Evolutionary conservation across 2,888 invertebrate species (phyloP), one percentile per base, ranked within the genome.

Genomic region (Leptopilina myrica): DNA sequence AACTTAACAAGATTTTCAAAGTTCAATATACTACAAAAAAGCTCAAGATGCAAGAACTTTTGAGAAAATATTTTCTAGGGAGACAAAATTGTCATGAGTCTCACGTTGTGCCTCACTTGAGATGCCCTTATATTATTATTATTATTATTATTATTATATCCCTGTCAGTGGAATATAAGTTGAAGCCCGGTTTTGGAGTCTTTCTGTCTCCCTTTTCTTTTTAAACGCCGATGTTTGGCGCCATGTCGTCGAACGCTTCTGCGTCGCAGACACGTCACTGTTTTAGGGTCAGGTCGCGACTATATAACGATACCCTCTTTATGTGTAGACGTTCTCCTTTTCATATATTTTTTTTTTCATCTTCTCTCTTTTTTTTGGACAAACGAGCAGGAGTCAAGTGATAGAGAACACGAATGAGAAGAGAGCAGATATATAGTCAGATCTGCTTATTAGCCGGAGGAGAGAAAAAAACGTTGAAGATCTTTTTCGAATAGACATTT

Each of bases 211-310:
- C 14, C 12, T 53, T 53, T 11, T 33, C 46, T 46, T 26, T 69
- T 69, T 53, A 26, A 69, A 69, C 12, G 33, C 12, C 15, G 69
- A 69, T 49, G 14, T 15, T 53, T 49, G 53, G 53, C 53, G 69
- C 69, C 69, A 14, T 53, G 53, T 53, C 26, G 20, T 69, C 49
- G 49, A 53, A 53, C 49, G 14, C 69, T 69, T 66, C 20, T 53
- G 53, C 53, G 53, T 69, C 69, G 69, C 26, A 53, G 53, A 69
- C 26, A 69, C 53, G 69, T 53, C 69, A 69, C 15, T 67, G 67
- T 15, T 67, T 67, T 67, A 67, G 67, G 67, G 67, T 49, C 67
- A 46, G 46, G 67, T 67, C 67, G 20, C 67, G 67, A 46, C 67
- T 67, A 46, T 46, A 46, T 46, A 67, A 67, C 67, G 59, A 59